Evolutionary conservation across 2,888 invertebrate genomes (phyloP).

Genomic region (Villa cingulata): DNA sequence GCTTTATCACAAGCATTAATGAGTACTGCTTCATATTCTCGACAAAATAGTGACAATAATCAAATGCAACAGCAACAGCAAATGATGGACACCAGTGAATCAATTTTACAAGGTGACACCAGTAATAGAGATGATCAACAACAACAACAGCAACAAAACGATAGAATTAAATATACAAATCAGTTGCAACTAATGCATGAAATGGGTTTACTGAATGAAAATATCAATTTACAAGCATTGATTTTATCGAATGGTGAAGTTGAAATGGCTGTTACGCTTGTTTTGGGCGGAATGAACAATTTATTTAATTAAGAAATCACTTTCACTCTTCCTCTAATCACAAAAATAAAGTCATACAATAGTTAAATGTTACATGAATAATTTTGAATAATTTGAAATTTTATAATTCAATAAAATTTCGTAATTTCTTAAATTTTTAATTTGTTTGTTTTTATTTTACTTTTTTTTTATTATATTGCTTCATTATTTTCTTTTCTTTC

Average conservation of each 20-base stretch:
- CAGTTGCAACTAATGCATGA: slow-evolving; percentile 74
- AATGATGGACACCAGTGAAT: slow-evolving; percentile 21
- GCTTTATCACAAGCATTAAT: slow-evolving; percentile 58
- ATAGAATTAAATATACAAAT: slow-evolving; percentile 32
- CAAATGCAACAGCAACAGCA: slow-evolving; percentile 8
- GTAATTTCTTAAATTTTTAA: too few relatives aligned
- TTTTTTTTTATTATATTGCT: too few relatives aligned
- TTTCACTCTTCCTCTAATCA: too few relatives aligned
- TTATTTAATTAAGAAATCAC: not conserved
- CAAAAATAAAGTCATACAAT: too few relatives aligned
- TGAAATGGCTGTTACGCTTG: slow-evolving; percentile 79
- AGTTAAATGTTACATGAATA: too few relatives aligned
- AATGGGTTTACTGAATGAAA: slow-evolving; percentile 77
- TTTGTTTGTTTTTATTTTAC: too few relatives aligned
- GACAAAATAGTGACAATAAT: slow-evolving; percentile 4
- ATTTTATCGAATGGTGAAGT: slow-evolving; percentile 67
- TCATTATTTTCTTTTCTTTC: too few relatives aligned
- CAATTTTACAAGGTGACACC: not conserved
- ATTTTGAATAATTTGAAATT: too few relatives aligned
- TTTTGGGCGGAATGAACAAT: slow-evolving; percentile 40
- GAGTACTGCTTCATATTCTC: slow-evolving; percentile 20
- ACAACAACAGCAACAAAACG: slow-evolving; percentile 3
- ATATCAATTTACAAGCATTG: slow-evolving; percentile 71
- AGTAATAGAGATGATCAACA: not conserved
- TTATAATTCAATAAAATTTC: too few relatives aligned